Conservation (phyloP, 2,888 invertebrate species). For the Melanostoma mellinum region DNA sequence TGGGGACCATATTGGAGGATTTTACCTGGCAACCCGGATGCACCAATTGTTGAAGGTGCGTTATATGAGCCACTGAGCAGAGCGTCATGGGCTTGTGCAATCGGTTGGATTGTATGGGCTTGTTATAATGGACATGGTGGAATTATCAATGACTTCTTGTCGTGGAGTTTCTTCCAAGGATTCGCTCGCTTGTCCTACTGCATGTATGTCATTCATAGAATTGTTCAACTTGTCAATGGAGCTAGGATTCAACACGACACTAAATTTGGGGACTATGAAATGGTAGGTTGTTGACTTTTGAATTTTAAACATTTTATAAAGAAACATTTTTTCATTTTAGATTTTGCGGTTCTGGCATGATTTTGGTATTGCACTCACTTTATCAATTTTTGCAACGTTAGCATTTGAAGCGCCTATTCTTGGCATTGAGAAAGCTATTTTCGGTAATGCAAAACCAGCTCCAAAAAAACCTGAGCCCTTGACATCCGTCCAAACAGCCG, state of each 20-base stretch:
- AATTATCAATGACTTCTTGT: conserved; percentile 79
- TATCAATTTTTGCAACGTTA: conserved; percentile 81
- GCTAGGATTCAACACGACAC: conserved; percentile 78
- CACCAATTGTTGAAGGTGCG: conserved; percentile 79
- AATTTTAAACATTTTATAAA: background rate
- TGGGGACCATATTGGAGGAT: conserved; percentile 80
- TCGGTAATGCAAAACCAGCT: conserved; percentile 74
- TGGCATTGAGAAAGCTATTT: conserved; percentile 81
- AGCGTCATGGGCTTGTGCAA: conserved; percentile 78
- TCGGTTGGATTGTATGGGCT: conserved; percentile 81
- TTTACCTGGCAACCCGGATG: conserved; percentile 76
- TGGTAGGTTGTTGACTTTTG: conserved; percentile 74
- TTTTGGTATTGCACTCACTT: conserved; percentile 79
- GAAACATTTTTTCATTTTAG: conserved; percentile 74
- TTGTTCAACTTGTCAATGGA: conserved; percentile 79
- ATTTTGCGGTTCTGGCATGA: conserved; percentile 82
- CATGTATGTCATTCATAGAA: conserved; percentile 81
- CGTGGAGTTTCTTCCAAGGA: conserved; percentile 80
- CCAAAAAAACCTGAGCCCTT: conserved; percentile 68
- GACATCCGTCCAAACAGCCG: conserved; percentile 17
- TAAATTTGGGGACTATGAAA: conserved; percentile 79
- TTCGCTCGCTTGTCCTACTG: conserved; percentile 80
- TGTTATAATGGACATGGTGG: conserved; percentile 81
- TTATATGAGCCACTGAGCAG: conserved; percentile 80
- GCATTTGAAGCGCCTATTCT: conserved; percentile 83